Base-by-base conservation (phyloP, 2,888 invertebrate genomes). In the Lathronympha strigana region DNA sequence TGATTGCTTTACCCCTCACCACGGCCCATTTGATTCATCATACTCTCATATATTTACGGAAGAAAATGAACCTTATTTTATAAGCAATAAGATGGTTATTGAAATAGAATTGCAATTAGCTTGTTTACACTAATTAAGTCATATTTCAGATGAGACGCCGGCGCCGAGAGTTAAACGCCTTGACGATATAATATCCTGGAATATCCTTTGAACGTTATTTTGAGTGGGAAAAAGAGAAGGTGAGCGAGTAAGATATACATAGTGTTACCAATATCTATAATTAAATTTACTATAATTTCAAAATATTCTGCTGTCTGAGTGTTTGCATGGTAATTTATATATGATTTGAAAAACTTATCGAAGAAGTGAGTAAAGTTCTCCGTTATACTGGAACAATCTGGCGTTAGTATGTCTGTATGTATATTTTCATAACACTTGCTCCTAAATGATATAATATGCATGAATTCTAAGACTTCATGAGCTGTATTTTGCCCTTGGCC, bases 141-240 rank as follows among this genome's bases (percentile, higher is more conserved):
- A 87, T 87, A 87, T 86, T 83, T 88, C 84, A 86, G 79, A 75
- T 74, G 77, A 78, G 88, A 83, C 84, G 77, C 78, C 73, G 84
- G 87, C 87, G 87, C 89, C 86, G 83, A 79, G 84, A 81, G 76
- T 77, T 86, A 84, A 86, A 83, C 80, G 82, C 82, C 79, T 84
- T 87, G 85, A 86, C 78, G 84, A 87, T 84, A 82, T 83, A 78
- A 82, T 79, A 79, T 72, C 75, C 73, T 75, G 72, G 74, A 79
- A 77, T 79, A 72, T 82, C 80, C 85, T 78, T 73, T 75, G 83
- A 83, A 81, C 75, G 77, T 72, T 86, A 85, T 83, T 85, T 81
- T 72, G 69, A 67, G 61, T 55, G 4, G 13, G 21, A 58, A 45
- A 63, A 50, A 28, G 55, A 67, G 33, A 31, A 57, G n/a, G n/a